Evolutionary conservation across 2,797 vertebrate species (phyloP).

Genomic region (Onychomys arenicola): DNA sequence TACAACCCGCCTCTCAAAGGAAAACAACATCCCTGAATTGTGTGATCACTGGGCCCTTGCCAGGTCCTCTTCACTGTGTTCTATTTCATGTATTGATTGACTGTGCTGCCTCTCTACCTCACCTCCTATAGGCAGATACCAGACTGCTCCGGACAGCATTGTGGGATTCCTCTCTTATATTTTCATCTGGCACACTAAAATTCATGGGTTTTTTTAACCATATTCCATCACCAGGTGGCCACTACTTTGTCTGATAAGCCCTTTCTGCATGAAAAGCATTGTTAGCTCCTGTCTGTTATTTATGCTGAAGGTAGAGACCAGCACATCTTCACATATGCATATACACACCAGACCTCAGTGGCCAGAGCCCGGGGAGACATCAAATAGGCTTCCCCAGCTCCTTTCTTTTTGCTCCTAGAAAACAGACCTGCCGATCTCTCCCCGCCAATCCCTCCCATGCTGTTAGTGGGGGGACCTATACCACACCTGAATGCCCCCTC

Average conservation of each 20-base stretch:
- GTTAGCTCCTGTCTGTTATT: not conserved
- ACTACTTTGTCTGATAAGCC: not conserved
- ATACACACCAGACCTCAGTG: not conserved
- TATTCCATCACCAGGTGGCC: not conserved
- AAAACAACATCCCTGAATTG: not conserved
- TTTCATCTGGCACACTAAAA: conserved; percentile 22
- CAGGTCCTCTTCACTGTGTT: not conserved
- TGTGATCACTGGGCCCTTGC: conserved; percentile 15
- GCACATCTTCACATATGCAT: not conserved
- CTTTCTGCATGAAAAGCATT: conserved; percentile 1
- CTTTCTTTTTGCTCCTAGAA: not conserved
- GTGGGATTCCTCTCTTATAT: not conserved
- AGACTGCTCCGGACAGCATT: not conserved
- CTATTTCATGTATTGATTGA: not conserved
- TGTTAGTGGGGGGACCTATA: too few species aligned
- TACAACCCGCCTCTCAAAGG: not conserved
- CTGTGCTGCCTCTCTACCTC: not conserved
- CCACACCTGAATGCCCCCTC: not conserved
- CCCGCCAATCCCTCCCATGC: not conserved
- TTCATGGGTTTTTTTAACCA: not conserved
- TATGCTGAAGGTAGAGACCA: not conserved
- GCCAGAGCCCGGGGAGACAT: not conserved
- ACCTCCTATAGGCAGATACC: not conserved
- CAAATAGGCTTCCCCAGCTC: not conserved
- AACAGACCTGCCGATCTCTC: not conserved